Conservation (phyloP, 92 coral and sea anemone species). For the Epizoanthus fatuus region DNA sequence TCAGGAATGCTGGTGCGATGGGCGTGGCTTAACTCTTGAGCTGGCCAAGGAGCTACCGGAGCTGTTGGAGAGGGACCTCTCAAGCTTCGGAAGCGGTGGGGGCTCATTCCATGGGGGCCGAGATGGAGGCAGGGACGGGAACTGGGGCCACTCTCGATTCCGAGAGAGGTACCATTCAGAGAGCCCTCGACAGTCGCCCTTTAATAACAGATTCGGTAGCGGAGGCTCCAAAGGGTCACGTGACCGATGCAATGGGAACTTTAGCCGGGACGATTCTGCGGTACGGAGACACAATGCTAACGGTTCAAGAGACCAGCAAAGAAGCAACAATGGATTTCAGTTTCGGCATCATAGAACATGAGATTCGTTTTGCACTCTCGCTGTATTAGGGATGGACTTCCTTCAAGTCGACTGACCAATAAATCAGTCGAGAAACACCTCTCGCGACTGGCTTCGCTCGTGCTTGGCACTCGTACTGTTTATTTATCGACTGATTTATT, state of each 20-base stretch:
- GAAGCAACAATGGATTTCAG: slow-evolving; percentile 39
- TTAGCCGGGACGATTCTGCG: slow-evolving; percentile 35
- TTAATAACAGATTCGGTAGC: slow-evolving; percentile 32
- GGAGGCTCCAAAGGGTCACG: slow-evolving; percentile 24
- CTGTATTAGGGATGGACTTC: too few relatives aligned
- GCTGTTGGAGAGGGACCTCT: slow-evolving; percentile 61
- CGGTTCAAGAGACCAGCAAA: slow-evolving; percentile 32
- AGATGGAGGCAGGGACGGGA: slow-evolving; percentile 47
- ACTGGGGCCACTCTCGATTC: slow-evolving; percentile 50
- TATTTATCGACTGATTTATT: too few relatives aligned
- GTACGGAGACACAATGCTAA: slow-evolving; percentile 13
- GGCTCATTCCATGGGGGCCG: slow-evolving; percentile 55
- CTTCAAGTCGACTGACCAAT: too few relatives aligned
- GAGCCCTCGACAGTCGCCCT: slow-evolving; percentile 59
- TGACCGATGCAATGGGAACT: slow-evolving; percentile 30
- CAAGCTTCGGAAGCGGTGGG: slow-evolving; percentile 53
- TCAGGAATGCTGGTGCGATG: slow-evolving; percentile 83
- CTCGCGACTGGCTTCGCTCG: too few relatives aligned
- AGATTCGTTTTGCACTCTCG: background rate
- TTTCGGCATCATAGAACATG: slow-evolving; percentile 5
- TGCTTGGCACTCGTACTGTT: too few relatives aligned
- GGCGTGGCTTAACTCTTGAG: slow-evolving; percentile 72
- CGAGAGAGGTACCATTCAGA: slow-evolving; percentile 41
- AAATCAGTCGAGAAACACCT: too few relatives aligned
- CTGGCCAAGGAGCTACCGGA: slow-evolving; percentile 89